Percentiles rank a stretch among this genome's conserved stretches.
phyloP scores from a whole-genome alignment of 2,113 vertebrate genomes.

The Tragelaphus buxtoni region DNA sequence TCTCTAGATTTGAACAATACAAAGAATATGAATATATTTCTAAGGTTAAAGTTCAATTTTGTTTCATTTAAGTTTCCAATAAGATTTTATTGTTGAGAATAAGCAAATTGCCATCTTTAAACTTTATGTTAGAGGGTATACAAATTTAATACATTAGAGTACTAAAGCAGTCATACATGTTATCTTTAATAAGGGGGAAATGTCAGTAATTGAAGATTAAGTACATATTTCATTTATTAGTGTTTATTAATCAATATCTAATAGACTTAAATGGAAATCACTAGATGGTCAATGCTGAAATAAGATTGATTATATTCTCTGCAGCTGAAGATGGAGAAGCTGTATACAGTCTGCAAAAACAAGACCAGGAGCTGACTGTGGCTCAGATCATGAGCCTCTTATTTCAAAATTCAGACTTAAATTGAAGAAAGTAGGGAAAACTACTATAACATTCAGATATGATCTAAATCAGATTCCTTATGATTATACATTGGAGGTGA shows the following conservation, averaged over 20 bases:
- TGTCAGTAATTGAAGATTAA: background rate
- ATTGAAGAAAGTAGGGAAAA: background rate
- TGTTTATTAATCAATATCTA: background rate
- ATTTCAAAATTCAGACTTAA: background rate
- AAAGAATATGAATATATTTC: background rate
- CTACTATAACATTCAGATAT: background rate
- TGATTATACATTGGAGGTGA: background rate
- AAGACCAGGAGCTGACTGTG: background rate
- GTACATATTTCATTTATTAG: background rate
- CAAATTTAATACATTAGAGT: background rate
- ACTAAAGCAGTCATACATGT: background rate
- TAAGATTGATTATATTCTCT: background rate
- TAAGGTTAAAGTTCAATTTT: background rate
- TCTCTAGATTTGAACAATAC: background rate
- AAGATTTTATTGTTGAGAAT: background rate
- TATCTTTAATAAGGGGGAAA: background rate
- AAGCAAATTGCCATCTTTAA: background rate
- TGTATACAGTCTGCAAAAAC: background rate
- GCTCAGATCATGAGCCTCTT: background rate
- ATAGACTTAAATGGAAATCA: background rate
- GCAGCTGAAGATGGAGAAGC: background rate
- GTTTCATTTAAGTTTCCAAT: background rate
- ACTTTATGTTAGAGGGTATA: background rate
- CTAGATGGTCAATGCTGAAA: background rate
- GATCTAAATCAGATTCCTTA: background rate